Percentiles rank a stretch among this genome's conserved stretches.
Evolutionary conservation across 2,888 invertebrate genomes (phyloP).

Genomic region (Leucania comma): DNA sequence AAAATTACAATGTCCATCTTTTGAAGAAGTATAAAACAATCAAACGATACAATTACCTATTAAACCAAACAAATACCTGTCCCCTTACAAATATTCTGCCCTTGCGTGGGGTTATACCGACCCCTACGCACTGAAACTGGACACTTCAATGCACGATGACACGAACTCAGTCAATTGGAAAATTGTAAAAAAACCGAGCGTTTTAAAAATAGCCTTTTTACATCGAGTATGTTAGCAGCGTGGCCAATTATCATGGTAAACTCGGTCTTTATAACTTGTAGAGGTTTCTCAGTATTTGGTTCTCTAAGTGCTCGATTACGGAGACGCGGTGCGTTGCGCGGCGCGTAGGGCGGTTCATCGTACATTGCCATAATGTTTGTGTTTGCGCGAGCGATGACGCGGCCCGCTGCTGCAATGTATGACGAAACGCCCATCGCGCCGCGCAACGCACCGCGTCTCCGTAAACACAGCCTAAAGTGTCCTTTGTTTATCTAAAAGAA

Average conservation of each 20-base stretch:
- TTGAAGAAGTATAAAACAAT: slow-evolving; percentile 3
- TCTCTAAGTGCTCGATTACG: no score
- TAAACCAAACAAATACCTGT: slow-evolving; percentile 16
- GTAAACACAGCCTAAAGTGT: no score
- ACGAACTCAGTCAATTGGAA: slow-evolving; percentile 23
- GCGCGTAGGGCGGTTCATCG: no score
- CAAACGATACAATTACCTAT: background rate
- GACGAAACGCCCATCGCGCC: no score
- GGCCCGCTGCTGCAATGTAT: no score
- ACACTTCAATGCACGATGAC: slow-evolving; percentile 46
- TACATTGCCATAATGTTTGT: no score
- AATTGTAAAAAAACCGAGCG: slow-evolving; percentile 33
- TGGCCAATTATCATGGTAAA: background rate
- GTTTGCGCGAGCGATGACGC: no score
- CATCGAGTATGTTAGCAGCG: slow-evolving; percentile 4
- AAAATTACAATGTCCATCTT: background rate
- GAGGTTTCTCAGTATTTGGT: background rate
- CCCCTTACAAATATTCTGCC: slow-evolving; percentile 39
- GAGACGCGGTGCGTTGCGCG: no score
- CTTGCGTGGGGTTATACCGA: slow-evolving; percentile 28
- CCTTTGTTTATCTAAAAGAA: background rate
- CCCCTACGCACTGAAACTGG: slow-evolving; percentile 39
- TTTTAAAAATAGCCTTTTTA: slow-evolving; percentile 35
- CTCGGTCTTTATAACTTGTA: background rate
- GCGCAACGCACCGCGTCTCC: no score